Base-by-base conservation (phyloP, 2,113 vertebrate genomes). In the Pseudois nayaur region DNA sequence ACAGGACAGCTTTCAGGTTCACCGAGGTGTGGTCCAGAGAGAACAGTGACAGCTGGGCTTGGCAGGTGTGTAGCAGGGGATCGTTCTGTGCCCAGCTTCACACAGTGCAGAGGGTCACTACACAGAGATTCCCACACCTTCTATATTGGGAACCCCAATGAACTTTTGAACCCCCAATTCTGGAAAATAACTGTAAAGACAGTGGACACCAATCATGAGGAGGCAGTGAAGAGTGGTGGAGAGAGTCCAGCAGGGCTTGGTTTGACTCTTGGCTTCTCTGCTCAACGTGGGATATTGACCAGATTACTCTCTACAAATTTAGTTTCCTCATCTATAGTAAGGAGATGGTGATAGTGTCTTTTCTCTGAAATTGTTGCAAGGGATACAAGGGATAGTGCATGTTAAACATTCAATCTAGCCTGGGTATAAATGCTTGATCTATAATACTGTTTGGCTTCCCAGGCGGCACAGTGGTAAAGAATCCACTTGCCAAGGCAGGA, bases 1-100 rank as follows among this genome's bases (percentile, higher is more conserved):
- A 81, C 87, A 89, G 82, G 13, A 2, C 2, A 29, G 52, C 87
- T 84, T 97, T 96, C 90, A 90, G 31, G 3, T 74, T 92, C 92
- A 62, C 52, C 29, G 40, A 71, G 19, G 29, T 14, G n/a, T 27
- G 64, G 54, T 87, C 25, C 57, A 0, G 3, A 67, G 27, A 19
- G 3, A 3, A 17, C 23, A 36, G 64, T 31, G 83, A 17, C 29
- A 54, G 11, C 87, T 50, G 87, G n/a, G 43, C 48, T 8, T 62
- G 95, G 64, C 78, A 64, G 43, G 62, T 83, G 48, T 43, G 29
- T 19, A 29, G 12, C 23, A 23, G 9, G 3, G 55, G n/a, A 79
- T 0, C 4, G 3, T 40, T 45, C 67, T 21, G 48, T 14, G 1
- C 0, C 1, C 45, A 95, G 86, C 27, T 59, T 5, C 23, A 40